Base-by-base conservation (phyloP, 2,888 invertebrate species). In the Calliopum simillimum region DNA sequence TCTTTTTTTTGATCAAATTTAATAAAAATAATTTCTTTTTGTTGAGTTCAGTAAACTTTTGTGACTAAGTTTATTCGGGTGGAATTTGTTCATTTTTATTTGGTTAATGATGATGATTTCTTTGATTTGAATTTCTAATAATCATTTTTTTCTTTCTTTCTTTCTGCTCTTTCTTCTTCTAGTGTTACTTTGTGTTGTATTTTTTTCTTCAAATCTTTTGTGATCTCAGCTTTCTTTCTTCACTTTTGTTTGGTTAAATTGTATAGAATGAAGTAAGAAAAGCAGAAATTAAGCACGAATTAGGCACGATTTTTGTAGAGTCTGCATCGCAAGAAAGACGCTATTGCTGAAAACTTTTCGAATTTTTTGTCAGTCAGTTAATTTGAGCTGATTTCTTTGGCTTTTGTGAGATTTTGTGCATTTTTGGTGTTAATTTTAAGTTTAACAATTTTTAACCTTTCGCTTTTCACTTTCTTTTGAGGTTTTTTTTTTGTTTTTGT, bases 41-140 rank as follows among this genome's bases (percentile, higher is more conserved):
- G 12, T 4, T 21, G 61, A 44, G 61, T 61, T 61, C 61, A 61
- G 8, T 61, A 16, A 61, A 61, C 61, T 61, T 16, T 58, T 13
- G 53, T 14, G 14, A 19, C 49, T 49, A 25, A 14, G 13, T 41
- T 25, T 16, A 4, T 58, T 58, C 43, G 16, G 61, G 44, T 44
- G 43, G 19, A 3, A 19, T 58, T 58, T 58, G 2, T 41, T 58
- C 33, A 8, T 33, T 8, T 8, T 21, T 44, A 19, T 44, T 41
- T 21, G 16, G 16, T 4, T 23, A 12, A 43, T 33, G 43, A 8
- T 23, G 6, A 43, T 33, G 43, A 8, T n/a, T 43, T 61, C 61
- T 61, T 44, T n/a, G n/a, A 61, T 61, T 61, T 44, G 25, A 61
- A 61, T 61, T 61, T 61, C 61, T 61, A 61, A 61, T 44, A 44